A percentile compares a stretch with the other conserved stretches of the same genome.
Evolutionary conservation across 2,888 invertebrate genomes (phyloP).

Genomic region (Erebia ligea): DNA sequence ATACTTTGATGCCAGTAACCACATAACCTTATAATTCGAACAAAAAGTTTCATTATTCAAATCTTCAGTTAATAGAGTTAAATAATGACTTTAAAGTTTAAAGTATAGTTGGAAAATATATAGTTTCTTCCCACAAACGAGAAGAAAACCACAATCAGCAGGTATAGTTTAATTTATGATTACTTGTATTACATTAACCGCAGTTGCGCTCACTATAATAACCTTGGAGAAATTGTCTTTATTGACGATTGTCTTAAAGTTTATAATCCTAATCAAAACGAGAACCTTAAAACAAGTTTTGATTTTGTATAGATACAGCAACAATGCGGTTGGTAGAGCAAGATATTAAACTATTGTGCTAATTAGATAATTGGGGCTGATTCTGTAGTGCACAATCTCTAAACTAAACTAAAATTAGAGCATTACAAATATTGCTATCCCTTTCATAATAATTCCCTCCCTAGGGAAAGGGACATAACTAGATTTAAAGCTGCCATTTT

Average conservation of each 20-base stretch:
- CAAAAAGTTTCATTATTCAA: too few species aligned
- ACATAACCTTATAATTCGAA: too few species aligned
- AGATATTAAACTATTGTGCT: not conserved
- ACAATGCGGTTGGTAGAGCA: not conserved
- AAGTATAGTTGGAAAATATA: conserved; percentile 26
- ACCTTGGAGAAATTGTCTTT: conserved; percentile 25
- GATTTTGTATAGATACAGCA: not conserved
- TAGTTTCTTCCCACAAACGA: conserved; percentile 35
- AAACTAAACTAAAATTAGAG: too few species aligned
- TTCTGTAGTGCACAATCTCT: too few species aligned
- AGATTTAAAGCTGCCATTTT: too few species aligned
- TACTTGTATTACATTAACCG: conserved; percentile 44
- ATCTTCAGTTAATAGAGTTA: not conserved
- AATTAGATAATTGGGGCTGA: too few species aligned
- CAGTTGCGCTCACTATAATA: conserved; percentile 36
- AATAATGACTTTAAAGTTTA: conserved; percentile 9
- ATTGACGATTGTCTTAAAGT: not conserved
- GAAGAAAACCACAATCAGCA: conserved; percentile 39
- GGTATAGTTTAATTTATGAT: conserved; percentile 36
- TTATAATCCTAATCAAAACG: conserved; percentile 11
- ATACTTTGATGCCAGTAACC: too few species aligned
- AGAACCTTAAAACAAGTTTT: conserved; percentile 3
- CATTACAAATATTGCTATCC: too few species aligned
- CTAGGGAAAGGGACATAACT: too few species aligned
- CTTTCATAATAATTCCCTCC: too few species aligned